These are phyloP conservation scores for Odocoileus virginianus DNA, from an alignment of 2,113 vertebrate species.

Conservation along the genomic window DNA sequence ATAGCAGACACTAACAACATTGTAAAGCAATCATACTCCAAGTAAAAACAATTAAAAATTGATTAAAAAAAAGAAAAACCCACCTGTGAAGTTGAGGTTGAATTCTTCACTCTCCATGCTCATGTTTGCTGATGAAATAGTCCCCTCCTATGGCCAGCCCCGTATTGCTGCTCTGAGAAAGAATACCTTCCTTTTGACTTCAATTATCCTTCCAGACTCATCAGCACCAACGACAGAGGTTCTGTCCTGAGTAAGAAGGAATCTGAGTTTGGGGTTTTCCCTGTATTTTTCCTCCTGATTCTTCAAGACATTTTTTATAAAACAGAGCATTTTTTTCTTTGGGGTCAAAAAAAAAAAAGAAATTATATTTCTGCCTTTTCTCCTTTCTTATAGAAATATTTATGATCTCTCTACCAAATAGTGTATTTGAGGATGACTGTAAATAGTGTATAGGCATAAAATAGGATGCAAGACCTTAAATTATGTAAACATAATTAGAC, in stretches of 20 bases:
- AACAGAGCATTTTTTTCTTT: neutral
- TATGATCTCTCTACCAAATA: slow-evolving; percentile 46
- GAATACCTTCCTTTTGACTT: neutral
- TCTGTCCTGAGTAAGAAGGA: neutral
- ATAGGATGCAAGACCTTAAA: slow-evolving; percentile 12
- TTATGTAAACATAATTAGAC: slow-evolving; percentile 28
- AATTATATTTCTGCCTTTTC: slow-evolving; percentile 26
- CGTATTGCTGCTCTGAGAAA: neutral
- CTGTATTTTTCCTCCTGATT: neutral
- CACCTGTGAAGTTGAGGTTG: slow-evolving; percentile 37
- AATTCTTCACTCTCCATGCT: slow-evolving; percentile 51
- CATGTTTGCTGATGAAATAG: slow-evolving; percentile 54
- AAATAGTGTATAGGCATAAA: neutral
- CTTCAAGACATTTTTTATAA: neutral
- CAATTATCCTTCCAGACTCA: no score
- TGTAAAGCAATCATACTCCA: neutral
- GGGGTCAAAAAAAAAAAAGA: neutral
- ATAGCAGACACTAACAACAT: neutral
- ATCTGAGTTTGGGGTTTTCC: neutral
- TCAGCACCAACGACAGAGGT: neutral
- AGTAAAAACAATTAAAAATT: neutral
- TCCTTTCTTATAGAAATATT: slow-evolving; percentile 52
- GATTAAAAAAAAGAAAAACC: slow-evolving; percentile 11
- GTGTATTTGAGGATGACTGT: neutral
- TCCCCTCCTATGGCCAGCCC: neutral